Evolutionary conservation across 2,797 vertebrate genomes (phyloP).

Genomic region (Gadopsis bispinosus): DNA sequence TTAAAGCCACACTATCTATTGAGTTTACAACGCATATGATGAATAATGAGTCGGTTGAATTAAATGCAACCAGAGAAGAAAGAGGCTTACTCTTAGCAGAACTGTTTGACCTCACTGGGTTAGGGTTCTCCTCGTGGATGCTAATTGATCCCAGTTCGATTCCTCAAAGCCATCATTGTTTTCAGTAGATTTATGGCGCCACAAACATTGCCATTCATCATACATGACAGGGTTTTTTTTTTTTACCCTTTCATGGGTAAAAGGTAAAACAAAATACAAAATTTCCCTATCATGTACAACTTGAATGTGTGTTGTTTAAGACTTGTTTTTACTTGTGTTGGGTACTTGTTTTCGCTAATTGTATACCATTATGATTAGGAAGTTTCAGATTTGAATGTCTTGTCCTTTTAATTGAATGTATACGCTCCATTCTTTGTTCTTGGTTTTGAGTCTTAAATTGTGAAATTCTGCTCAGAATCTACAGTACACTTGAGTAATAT

Average conservation of each 20-base stretch:
- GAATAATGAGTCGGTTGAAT: background rate
- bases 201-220: background rate
- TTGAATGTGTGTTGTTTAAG: background rate
- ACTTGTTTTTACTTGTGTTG: background rate
- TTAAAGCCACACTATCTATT: conserved; percentile 16
- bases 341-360: background rate
- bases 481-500: background rate
- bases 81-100: background rate
- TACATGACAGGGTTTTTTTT: background rate
- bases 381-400: no score
- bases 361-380: background rate
- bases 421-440: no score
- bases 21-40: background rate
- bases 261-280: conserved; percentile 7
- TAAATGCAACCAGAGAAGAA: background rate
- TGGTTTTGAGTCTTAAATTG: background rate
- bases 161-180: background rate
- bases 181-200: background rate
- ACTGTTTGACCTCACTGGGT: background rate
- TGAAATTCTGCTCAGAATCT: background rate
- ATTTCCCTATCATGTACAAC: background rate
- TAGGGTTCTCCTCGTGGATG: background rate
- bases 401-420: background rate
- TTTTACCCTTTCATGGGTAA: background rate
- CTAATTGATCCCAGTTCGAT: conserved; percentile 1